Evolutionary conservation across 1,140 invertebrate genomes (phyloP), one percentile per base, ranked within the genome.

Genomic region (Papilio polyxenes): DNA sequence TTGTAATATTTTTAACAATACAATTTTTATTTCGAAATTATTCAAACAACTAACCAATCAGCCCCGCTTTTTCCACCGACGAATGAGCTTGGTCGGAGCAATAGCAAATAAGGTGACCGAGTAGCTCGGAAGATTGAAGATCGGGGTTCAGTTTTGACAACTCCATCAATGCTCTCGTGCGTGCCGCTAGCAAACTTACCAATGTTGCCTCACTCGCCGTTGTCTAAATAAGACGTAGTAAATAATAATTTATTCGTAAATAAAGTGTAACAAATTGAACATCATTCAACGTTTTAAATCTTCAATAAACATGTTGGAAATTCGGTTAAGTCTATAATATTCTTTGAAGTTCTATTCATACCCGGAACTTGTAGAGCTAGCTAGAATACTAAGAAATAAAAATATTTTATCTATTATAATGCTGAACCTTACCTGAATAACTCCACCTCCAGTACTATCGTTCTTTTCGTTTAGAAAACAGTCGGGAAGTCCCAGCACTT

Each of bases 1-100:
- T n/a, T 2, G 37, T 8, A 23, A 65, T 23, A 65, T 31, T 53
- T 53, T 51, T 53, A 17, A 20, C 56, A 40, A 40, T 40, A 40
- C 40, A 40, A 40, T 44, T 44, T 44, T 44, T 44, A 69, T 31
- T 31, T 31, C 23, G 9, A 74, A 74, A 44, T 48, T 17, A n/a
- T 44, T 13, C 62, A 48, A 77, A 53, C 13, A 40, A 90, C 91
- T 87, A 81, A 89, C 97, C 97, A 86, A 98, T 98, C 2, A 98
- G 93, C 20, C 98, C 98, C 69, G 98, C 98, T 94, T 99, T 99
- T 94, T 99, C 98, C 5, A 99, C 98, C 31, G 98, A 99, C 0
- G 98, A 99, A 93, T 99, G 98, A 1, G 98, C 98, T 95, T 98
- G 97, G 91, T 99, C 98, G 0, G 98, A 99, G 88, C 98, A 99